phyloP scores from a whole-genome alignment of 2,797 vertebrate genomes.

The Catostomus latipinnis region DNA sequence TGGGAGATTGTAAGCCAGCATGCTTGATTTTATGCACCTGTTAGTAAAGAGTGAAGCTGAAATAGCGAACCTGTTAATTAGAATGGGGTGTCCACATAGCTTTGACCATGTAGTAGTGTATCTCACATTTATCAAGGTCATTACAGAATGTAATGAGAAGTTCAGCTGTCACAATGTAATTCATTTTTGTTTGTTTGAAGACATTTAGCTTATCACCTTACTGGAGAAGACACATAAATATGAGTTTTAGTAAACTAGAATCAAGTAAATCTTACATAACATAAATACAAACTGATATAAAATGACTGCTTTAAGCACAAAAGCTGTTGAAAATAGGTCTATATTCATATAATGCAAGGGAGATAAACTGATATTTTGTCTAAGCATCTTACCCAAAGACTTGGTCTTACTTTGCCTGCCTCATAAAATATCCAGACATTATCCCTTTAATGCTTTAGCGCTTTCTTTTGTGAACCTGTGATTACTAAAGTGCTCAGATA shows the following conservation, averaged over 20 bases:
- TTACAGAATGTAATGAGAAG: too few relatives aligned
- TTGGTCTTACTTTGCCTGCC: neutral
- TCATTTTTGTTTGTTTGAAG: neutral
- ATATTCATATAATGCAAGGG: conserved; percentile 14
- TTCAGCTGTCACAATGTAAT: too few relatives aligned
- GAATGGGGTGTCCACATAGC: too few relatives aligned
- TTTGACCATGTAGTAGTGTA: too few relatives aligned
- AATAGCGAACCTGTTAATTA: too few relatives aligned
- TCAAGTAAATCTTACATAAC: neutral
- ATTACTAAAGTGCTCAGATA: conserved; percentile 17
- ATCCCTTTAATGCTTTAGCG: neutral
- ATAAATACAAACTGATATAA: neutral
- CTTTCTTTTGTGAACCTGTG: neutral
- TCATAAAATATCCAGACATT: conserved; percentile 11
- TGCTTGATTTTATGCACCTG: too few relatives aligned
- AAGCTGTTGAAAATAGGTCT: neutral
- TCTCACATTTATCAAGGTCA: too few relatives aligned
- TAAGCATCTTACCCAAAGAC: neutral
- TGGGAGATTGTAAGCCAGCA: too few relatives aligned
- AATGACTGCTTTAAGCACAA: neutral
- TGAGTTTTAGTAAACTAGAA: neutral
- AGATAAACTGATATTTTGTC: conserved; percentile 14
- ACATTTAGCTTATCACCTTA: neutral
- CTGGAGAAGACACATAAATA: neutral
- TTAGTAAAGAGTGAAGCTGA: too few relatives aligned